Conservation (phyloP, 2,888 invertebrate species). For the Synergus laeviventris region DNA sequence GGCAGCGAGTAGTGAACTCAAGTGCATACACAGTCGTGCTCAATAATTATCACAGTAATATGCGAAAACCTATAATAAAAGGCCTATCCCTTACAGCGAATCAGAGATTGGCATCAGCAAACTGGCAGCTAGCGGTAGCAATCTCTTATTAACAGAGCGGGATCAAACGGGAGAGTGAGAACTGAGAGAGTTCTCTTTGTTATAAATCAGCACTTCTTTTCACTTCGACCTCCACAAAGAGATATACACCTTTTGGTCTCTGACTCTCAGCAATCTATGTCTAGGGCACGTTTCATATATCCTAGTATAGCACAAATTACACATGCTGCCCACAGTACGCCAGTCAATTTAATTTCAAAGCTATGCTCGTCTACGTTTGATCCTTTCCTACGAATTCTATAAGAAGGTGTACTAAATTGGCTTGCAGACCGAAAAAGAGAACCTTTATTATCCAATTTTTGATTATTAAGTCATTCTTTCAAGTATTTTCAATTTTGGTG, state of each 20-base stretch:
- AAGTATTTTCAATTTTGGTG: not conserved
- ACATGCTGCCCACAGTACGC: conserved; percentile 14
- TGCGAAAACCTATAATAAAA: conserved; percentile 33
- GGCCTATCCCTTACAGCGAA: conserved; percentile 21
- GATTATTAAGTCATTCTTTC: not conserved
- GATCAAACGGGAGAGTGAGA: conserved; percentile 11
- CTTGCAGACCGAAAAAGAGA: not conserved
- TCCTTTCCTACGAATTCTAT: not conserved
- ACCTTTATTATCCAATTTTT: not conserved
- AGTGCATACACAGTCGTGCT: conserved; percentile 13
- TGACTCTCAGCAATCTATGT: not conserved
- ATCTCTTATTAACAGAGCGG: conserved; percentile 24
- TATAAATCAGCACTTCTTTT: conserved; percentile 31
- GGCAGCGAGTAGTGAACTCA: conserved; percentile 14
- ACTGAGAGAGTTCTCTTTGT: conserved; percentile 28
- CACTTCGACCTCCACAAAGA: conserved; percentile 25
- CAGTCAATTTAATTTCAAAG: conserved; percentile 34
- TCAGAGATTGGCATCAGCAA: conserved; percentile 23
- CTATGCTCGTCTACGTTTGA: conserved; percentile 26
- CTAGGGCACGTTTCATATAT: conserved; percentile 23
- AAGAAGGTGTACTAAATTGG: not conserved
- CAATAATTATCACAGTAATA: conserved; percentile 28
- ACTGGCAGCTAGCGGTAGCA: conserved; percentile 26
- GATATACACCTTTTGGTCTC: conserved; percentile 1
- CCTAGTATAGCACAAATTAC: conserved; percentile 29